Evolutionary conservation across 2,113 vertebrate genomes (phyloP).

Genomic region (Aramus guarauna): DNA sequence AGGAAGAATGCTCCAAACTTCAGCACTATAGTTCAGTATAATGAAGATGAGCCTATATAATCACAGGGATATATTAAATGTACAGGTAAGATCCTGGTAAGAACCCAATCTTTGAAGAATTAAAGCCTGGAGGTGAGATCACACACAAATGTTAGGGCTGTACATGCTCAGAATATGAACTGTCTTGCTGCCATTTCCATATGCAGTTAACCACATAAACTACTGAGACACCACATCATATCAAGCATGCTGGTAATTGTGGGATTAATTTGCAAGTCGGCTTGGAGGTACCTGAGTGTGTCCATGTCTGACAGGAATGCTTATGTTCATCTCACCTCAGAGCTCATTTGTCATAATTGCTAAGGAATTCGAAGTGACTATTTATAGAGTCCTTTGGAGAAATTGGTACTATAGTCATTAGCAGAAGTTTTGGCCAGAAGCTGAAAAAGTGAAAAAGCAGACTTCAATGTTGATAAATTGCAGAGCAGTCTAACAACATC

Average conservation of each 20-base stretch:
- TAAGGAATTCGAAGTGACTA: neutral
- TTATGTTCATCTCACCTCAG: neutral
- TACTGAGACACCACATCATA: neutral
- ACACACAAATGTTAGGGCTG: neutral
- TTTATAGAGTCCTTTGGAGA: neutral
- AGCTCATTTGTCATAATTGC: neutral
- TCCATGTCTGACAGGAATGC: neutral
- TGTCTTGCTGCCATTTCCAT: accelerated
- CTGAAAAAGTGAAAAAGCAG: neutral
- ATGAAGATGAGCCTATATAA: neutral
- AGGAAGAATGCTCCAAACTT: neutral
- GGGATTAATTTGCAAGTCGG: neutral
- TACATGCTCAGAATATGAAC: neutral
- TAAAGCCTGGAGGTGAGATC: neutral
- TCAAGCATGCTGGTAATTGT: neutral
- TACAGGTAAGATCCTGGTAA: neutral
- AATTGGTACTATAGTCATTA: neutral
- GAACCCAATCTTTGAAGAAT: neutral
- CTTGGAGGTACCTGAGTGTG: neutral
- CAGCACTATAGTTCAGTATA: neutral
- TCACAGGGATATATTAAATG: neutral
- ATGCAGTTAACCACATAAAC: accelerated
- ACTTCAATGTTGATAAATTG: neutral
- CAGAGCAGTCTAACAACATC: neutral
- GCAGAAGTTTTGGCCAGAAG: neutral